Conservation (phyloP, 1,140 invertebrate genomes). For the Papilio helenus region DNA sequence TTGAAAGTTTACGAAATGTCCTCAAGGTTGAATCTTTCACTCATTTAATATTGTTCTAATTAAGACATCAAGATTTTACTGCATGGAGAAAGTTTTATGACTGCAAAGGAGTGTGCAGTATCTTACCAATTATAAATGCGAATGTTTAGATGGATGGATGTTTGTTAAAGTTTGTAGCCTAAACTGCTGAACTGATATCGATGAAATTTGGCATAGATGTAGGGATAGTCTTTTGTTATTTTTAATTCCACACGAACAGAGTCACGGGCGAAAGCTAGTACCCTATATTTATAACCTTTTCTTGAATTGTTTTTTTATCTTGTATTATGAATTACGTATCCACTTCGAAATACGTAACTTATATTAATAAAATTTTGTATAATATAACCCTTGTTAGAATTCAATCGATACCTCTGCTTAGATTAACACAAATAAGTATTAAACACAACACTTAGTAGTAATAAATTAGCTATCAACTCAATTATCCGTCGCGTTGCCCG, state of each 20-base stretch:
- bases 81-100: neutral
- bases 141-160: too few relatives aligned
- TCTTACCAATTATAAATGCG: too few relatives aligned
- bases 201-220: too few relatives aligned
- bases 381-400: neutral
- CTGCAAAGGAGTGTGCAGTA: neutral
- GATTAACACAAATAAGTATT: neutral
- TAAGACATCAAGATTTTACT: neutral
- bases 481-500: neutral
- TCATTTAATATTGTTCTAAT: neutral
- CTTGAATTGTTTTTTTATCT: too few relatives aligned
- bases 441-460: neutral
- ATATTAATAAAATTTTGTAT: neutral
- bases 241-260: too few relatives aligned
- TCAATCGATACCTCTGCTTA: neutral
- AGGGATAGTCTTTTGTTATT: too few relatives aligned
- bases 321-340: neutral
- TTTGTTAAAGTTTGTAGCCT: too few relatives aligned
- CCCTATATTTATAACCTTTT: too few relatives aligned
- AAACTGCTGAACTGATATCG: too few relatives aligned
- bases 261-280: too few relatives aligned
- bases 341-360: neutral
- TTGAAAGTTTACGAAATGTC: constrained; percentile 16
- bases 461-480: neutral
- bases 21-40: neutral